These are phyloP conservation scores for Lepus townsendii DNA, from an alignment of 2,797 vertebrate species.

Conservation along the genomic window DNA sequence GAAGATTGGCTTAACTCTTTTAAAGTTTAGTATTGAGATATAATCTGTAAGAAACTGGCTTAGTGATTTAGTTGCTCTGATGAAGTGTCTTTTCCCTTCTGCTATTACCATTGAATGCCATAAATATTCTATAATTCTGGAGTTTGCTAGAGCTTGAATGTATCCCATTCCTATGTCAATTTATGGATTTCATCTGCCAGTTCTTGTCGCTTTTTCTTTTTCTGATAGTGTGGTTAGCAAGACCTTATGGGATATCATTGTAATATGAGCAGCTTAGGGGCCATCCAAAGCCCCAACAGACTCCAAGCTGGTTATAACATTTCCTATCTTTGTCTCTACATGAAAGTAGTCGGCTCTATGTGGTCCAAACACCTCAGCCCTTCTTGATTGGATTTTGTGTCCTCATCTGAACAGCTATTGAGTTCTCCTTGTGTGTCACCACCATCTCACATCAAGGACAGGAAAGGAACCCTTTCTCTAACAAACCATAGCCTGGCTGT, in stretches of 20 bases:
- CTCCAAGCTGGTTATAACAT: neutral
- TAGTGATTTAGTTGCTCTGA: neutral
- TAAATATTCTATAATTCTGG: neutral
- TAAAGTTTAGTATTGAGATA: neutral
- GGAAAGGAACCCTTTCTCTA: neutral
- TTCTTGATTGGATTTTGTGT: too few relatives aligned
- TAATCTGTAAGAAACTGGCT: neutral
- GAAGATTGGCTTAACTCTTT: neutral
- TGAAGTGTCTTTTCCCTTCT: too few relatives aligned
- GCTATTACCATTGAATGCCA: neutral
- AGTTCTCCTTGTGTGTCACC: too few relatives aligned
- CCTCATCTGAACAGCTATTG: neutral
- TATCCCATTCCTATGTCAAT: neutral
- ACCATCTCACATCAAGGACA: neutral
- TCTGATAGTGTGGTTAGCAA: neutral
- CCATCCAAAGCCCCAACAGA: neutral
- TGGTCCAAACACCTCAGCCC: neutral
- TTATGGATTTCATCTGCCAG: neutral
- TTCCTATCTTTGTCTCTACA: neutral
- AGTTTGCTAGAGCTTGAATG: neutral
- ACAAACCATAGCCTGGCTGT: neutral
- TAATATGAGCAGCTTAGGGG: neutral
- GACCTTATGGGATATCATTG: neutral
- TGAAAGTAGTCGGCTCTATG: too few relatives aligned
- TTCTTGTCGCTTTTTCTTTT: neutral